Evolutionary conservation across 2,888 invertebrate genomes (phyloP), one percentile per base, ranked within the genome.

Genomic region (Trissoscelio sp.): DNA sequence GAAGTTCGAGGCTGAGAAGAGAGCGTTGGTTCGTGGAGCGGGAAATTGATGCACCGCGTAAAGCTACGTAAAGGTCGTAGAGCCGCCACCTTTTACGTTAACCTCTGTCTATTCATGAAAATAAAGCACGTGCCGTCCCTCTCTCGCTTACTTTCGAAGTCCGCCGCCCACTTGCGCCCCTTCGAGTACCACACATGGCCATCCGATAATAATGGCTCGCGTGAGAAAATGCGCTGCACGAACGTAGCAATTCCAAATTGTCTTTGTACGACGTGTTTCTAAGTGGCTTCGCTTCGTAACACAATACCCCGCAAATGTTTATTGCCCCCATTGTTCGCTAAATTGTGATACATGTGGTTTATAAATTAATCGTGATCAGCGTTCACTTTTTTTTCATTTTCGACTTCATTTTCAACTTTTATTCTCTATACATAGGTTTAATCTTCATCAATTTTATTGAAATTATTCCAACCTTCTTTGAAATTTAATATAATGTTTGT

Each of bases 11-110:
- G 62, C 73, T 44, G 60, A 62, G 67, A 55, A 73, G 69, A 77
- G 69, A 73, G 57, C 67, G 42, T 48, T 44, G 70, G 46, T 80
- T 64, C 67, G 51, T 73, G 75, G 48, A 81, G 72, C 78, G 75
- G 72, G 69, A 83, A 83, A 84, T 84, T 83, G 83, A 81, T 81
- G 83, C 77, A 72, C 69, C 70, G 67, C 58, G 73, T 79, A n/a
- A n/a, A 81, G 69, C 75, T 55, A 57, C 69, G 74, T 53, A 81
- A 83, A 83, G 78, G 77, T 80, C 77, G 69, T 62, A 74, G 70
- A 75, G 75, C 79, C 51, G 57, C 37, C 42, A 46, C 62, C 62
- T 67, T 77, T 60, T 51, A 51, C 66, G 66, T 31, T 37, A 62
- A 64, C 44, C 44, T 64, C 64, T 31, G 55, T 51, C 77, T 67